Base-by-base conservation (phyloP, 2,797 vertebrate species). In the Zenarchopterus dispar region DNA sequence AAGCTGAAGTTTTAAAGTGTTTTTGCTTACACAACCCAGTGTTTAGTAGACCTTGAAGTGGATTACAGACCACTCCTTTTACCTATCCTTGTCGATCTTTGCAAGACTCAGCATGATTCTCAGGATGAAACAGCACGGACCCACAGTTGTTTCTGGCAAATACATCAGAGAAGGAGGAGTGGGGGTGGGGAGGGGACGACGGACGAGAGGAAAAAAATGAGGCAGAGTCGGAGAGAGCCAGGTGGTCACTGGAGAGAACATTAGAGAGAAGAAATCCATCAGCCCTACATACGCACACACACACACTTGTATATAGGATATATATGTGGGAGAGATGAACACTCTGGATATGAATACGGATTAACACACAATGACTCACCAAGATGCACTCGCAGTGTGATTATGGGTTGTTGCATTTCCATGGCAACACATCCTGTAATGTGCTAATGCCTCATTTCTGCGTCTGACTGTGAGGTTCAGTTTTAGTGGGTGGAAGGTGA, bases 371-470 rank as follows among this genome's bases (percentile, higher is more conserved):
- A 39, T 91, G 90, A 92, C 72, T 91, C 87, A 92, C 65, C 60
- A 49, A 68, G 60, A 67, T 65, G 73, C 62, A 60, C 51, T 62
- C 51, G 41, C 48, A 71, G 64, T 77, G 62, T 81, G 81, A 91
- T 91, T 88, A 84, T 78, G 78, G 83, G 84, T 84, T 83, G 79
- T 79, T 2, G n/a, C 50, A 39, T 84, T 70, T 8, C 88, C 86
- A 86, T 82, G 70, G 89, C 67, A 91, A 90, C 90, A 75, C 75
- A 75, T 89, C 77, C 73, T 80, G 79, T 73, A 65, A 67, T 65
- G 65, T 58, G 50, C 61, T 58, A 73, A 66, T 73, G 58, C 41
- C 26, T 80, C 55, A 47, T 70, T 33, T 70, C 54, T 52, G 53
- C 61, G 17, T 77, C 59, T 70, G 45, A 57, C 46, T 70, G 56